These are phyloP conservation scores for Leuciscus idus DNA, from an alignment of 2,113 vertebrate species.

Conservation along the genomic window DNA sequence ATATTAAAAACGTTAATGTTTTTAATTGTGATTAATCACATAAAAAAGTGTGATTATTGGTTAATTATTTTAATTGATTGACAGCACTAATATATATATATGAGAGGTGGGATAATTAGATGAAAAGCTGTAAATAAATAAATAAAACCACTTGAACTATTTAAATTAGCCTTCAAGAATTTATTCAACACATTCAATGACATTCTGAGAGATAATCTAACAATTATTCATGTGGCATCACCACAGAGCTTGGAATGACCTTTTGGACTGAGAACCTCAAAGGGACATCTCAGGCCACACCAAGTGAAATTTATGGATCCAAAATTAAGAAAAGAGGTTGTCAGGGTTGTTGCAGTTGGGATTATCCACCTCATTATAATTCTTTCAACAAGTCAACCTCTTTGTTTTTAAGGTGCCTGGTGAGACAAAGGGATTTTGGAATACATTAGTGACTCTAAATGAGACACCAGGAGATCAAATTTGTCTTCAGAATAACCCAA, in stretches of 20 bases:
- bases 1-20: too few relatives aligned
- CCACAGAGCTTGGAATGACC: conserved; percentile 14
- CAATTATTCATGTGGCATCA: not conserved
- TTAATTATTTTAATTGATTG: too few relatives aligned
- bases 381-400: not conserved
- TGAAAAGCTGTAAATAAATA: too few relatives aligned
- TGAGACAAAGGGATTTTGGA: conserved; percentile 17
- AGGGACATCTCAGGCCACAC: not conserved
- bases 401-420: not conserved
- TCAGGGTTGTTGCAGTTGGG: not conserved
- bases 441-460: not conserved
- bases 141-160: too few relatives aligned
- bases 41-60: too few relatives aligned
- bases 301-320: not conserved
- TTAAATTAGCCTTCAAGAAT: not conserved
- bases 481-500: not conserved
- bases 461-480: not conserved
- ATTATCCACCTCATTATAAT: not conserved
- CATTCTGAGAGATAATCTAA: not conserved
- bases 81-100: too few relatives aligned
- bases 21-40: too few relatives aligned
- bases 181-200: not conserved
- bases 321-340: not conserved
- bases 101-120: too few relatives aligned
- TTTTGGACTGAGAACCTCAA: conserved; percentile 12